Base-by-base conservation (phyloP, 2,888 invertebrate species). In the Agrilus cyanescens region DNA sequence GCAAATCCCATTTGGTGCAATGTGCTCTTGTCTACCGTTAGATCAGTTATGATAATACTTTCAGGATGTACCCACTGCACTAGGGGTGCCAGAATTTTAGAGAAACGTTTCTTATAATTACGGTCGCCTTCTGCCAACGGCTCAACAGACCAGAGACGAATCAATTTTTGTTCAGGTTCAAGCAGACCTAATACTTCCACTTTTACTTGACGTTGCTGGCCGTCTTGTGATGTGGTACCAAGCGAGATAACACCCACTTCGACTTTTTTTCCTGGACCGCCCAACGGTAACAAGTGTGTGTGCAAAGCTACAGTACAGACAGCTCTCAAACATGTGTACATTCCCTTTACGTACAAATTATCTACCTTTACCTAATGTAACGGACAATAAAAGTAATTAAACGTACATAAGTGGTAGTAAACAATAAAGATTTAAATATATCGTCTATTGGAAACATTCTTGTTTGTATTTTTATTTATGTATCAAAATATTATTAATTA, bases 141-240 rank as follows among this genome's bases (percentile, higher is more conserved):
- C 56, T 89, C 89, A 1, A 89, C 84, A 0, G 89, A 89, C 44
- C 86, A 75, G 29, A 91, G 70, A 12, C 88, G 74, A 44, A 90
- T 71, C 46, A 76, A 66, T 64, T 83, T 83, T 15, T 82, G 80
- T 4, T 74, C 70, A 4, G 80, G 75, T 65, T 91, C 88, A 47
- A 87, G 67, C 2, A 88, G 81, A 1, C 90, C 90, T 36, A 91
- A 68, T 5, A 91, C 88, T 65, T 90, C 89, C 0, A 90, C 87
- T 62, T 88, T 88, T 0, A 88, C 86, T 66, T 85, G 82, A 33
- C 67, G 55, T 44, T 71, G 67, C 51, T 71, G 69, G 37, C 76
- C 76, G 57, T 76, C 75, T 57, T 86, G 85, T 1, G 86, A 84
- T 0, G 88, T 87, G 0, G 89, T 89, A 0, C 89, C 90, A 40